Evolutionary conservation across 53 echinoderm and acorn worm genomes (phyloP), one percentile per base, ranked within the genome.

Genomic region (Glandiceps talaboti): DNA sequence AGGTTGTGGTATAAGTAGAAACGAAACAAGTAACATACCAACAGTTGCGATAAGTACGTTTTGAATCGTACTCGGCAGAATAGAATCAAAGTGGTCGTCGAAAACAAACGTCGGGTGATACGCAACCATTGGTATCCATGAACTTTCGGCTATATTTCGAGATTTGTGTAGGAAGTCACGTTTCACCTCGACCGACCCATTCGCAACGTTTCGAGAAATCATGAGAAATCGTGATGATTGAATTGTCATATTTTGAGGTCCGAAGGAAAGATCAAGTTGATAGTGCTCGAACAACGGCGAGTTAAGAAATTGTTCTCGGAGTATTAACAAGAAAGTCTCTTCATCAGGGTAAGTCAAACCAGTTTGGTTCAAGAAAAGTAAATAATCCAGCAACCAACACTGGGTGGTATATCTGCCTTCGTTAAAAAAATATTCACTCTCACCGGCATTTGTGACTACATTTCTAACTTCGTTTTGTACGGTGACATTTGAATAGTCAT

Each of bases 41-140:
- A 64, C 88, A 20, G 80, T 32, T 0, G 88, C 91, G 28, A 91
- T 83, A 20, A 85, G 30, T 10, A 91, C 14, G 14, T 85, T 91
- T 75, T 86, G 88, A 1, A 91, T 28, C 0, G 91, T 91, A 30
- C 85, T 91, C 0, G 86, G 83, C 14, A 83, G 29, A 73, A 91
- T 84, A 0, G 31, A 80, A 1, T 80, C 73, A 73, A 80, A 91
- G 29, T 91, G 91, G 30, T 91, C 88, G 32, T 31, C 78, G 30
- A 81, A 88, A 26, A 86, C 81, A 31, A 88, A 91, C 0, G 77
- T 20, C 29, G 91, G 88, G 12, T 85, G 79, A 33, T 88, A 91
- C 1, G 81, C 88, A 0, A 91, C 74, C 73, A 83, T 88, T 0
- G 79, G 81, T 0, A 86, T 32, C 30, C 76, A 85, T 10, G 84